Evolutionary conservation across 2,797 vertebrate species (phyloP).

Genomic region (Danionella dracula): DNA sequence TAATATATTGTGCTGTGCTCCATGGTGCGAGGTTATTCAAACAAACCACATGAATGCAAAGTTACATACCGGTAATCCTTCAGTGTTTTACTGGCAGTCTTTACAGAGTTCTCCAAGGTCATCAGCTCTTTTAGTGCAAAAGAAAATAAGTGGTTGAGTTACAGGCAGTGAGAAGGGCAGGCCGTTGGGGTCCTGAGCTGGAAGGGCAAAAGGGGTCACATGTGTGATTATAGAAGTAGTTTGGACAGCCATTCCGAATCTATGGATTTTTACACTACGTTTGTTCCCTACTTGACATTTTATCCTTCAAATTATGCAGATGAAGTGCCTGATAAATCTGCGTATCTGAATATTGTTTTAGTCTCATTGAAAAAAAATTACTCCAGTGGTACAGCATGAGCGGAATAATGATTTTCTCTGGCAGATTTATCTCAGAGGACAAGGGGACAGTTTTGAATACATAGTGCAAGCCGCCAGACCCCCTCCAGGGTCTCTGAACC

Average conservation of each 20-base stretch:
- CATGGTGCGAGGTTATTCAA: constrained; percentile 53
- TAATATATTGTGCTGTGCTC: constrained; percentile 58
- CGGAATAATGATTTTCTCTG: constrained; percentile 40
- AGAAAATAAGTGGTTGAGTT: constrained; percentile 52
- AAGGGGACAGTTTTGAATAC: constrained; percentile 34
- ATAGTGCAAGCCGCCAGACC: constrained; percentile 38
- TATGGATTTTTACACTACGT: constrained; percentile 1
- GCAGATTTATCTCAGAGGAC: constrained; percentile 40
- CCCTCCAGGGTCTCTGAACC: constrained; percentile 39
- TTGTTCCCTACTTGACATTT: constrained; percentile 11
- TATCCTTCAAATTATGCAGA: constrained; percentile 30
- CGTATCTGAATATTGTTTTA: constrained; percentile 36
- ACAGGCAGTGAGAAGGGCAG: constrained; percentile 43
- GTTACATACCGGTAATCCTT: constrained; percentile 58
- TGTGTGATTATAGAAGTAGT: neutral
- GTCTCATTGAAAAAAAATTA: constrained; percentile 22
- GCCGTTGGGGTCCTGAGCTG: constrained; percentile 35
- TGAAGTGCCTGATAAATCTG: constrained; percentile 32
- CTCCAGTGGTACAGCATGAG: constrained; percentile 31
- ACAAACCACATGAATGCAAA: constrained; percentile 60
- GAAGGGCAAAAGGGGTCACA: constrained; percentile 14
- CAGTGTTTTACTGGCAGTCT: constrained; percentile 56
- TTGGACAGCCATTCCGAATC: neutral
- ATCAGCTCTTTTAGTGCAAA: constrained; percentile 46
- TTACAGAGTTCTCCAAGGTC: constrained; percentile 55